Evolutionary conservation across 2,797 vertebrate species (phyloP), one percentile per base, ranked within the genome.

Genomic region (Taeniopygia guttata): DNA sequence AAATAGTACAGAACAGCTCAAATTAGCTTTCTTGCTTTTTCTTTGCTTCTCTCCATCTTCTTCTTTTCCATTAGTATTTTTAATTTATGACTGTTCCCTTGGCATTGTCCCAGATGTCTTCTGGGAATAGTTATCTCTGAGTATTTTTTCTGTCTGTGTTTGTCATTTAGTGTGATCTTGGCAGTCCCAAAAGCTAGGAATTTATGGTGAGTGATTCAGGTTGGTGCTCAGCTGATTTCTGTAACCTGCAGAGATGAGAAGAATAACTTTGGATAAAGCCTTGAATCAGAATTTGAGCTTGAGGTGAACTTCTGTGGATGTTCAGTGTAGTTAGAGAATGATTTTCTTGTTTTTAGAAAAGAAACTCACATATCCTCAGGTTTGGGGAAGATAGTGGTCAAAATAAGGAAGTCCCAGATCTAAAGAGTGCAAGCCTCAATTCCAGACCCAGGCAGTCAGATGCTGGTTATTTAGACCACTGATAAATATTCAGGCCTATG

Each of bases 91-190:
- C 67, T 60, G 9, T 68, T 70, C 84, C 52, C 86, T 87, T 94
- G 93, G 56, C 80, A 62, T 89, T 84, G 60, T 66, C 70, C 58
- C 81, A 76, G 6, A 25, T 59, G 30, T 79, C 68, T 94, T 94
- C 75, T 85, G 86, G 88, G 87, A 95, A 94, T 89, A 38, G 60
- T 77, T 87, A 84, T 76, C 78, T 87, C 60, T 63, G 48, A 18
- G 25, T 46, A 63, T 89, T 92, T 76, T 79, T 70, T 93, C 60
- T 85, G 40, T 38, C 14, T 23, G 22, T 75, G n/a, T 48, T 89
- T 78, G 75, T 64, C 85, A 58, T 59, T 94, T 54, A 78, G 17
- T 42, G 59, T 75, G 62, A 69, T 94, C 62, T 72, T 87, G 75
- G 19, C 84, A 87, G 68, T 62, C 23, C 29, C 48, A 72, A 83